Conservation (phyloP, 2,888 invertebrate species). For the Uloborus plumipes region DNA sequence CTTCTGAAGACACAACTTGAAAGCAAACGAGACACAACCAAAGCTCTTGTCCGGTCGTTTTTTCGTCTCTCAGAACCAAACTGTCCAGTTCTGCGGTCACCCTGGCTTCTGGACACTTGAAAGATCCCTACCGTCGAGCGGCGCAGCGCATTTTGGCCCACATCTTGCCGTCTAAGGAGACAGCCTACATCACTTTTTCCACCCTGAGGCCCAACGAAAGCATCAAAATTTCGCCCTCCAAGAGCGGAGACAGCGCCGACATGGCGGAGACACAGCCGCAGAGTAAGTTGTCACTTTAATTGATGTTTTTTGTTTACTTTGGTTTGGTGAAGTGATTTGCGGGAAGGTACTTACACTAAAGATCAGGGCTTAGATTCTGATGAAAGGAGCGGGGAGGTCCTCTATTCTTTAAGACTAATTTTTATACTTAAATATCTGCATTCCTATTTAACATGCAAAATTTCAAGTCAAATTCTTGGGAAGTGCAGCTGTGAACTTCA, state of each 20-base stretch:
- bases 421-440: too few species aligned
- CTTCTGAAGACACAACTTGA: too few species aligned
- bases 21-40: not conserved
- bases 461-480: too few species aligned
- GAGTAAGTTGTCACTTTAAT: slow-evolving; percentile 70
- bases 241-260: slow-evolving; percentile 72
- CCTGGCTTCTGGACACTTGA: slow-evolving; percentile 57
- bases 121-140: slow-evolving; percentile 44
- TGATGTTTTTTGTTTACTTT: not conserved
- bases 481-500: too few species aligned
- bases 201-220: slow-evolving; percentile 65
- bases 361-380: too few species aligned
- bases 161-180: slow-evolving; percentile 39
- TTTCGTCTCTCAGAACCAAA: not conserved
- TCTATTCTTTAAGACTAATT: too few species aligned
- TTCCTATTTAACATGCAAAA: too few species aligned
- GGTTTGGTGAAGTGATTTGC: not conserved
- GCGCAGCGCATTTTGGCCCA: slow-evolving; percentile 47
- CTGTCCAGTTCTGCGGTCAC: slow-evolving; percentile 14
- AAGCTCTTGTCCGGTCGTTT: not conserved
- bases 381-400: too few species aligned
- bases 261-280: slow-evolving; percentile 74
- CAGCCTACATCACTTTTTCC: slow-evolving; percentile 56
- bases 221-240: slow-evolving; percentile 74
- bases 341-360: not conserved